These are phyloP conservation scores for Sinhomidia bicolor DNA, from an alignment of 2,888 invertebrate genomes.

Conservation along the genomic window DNA sequence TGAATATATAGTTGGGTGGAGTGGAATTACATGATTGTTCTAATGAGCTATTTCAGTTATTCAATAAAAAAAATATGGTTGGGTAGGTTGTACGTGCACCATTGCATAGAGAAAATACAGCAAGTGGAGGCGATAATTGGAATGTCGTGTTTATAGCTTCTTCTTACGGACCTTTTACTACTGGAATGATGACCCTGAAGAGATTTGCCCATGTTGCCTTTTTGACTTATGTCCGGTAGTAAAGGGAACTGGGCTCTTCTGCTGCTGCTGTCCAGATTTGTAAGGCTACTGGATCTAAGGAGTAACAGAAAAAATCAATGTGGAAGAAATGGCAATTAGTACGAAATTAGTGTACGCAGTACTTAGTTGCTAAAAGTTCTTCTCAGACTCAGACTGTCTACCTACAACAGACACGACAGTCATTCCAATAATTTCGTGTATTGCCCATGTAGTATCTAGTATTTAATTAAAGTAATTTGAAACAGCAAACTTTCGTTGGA, in stretches of 20 bases:
- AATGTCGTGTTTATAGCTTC: constrained; percentile 22
- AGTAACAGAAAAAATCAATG: constrained; percentile 37
- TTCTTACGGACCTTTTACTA: constrained; percentile 50
- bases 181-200: constrained; percentile 68
- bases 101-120: neutral
- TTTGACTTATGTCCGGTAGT: constrained; percentile 66
- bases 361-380: neutral
- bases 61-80: neutral
- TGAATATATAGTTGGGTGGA: neutral
- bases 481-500: too few species aligned
- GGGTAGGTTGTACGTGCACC: neutral
- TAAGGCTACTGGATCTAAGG: constrained; percentile 65
- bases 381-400: too few species aligned
- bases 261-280: constrained; percentile 63
- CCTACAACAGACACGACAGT: too few species aligned
- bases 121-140: neutral
- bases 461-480: too few species aligned
- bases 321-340: constrained; percentile 27
- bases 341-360: neutral
- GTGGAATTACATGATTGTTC: constrained; percentile 25
- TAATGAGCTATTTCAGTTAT: constrained; percentile 29
- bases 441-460: too few species aligned
- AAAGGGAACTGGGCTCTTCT: constrained; percentile 63
- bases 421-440: too few species aligned
- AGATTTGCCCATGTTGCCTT: constrained; percentile 68